Evolutionary conservation across 35 echinoderm and acorn worm genomes (phyloP).

Genomic region (Diadema setosum): DNA sequence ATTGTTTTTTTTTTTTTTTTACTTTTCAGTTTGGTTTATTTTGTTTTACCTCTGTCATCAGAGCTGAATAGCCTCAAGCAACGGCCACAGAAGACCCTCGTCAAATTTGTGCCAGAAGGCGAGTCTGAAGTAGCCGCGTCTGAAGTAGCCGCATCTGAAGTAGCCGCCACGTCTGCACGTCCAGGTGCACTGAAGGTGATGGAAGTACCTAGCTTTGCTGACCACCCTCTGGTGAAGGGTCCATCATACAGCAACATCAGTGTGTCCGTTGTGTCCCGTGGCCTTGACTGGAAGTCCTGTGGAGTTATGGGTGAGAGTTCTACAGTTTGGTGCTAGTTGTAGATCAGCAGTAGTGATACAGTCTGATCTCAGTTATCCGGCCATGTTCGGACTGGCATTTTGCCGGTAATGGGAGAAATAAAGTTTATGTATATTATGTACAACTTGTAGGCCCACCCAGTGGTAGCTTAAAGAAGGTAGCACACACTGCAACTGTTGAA

Average conservation of each 20-base stretch:
- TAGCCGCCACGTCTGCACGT: conserved; percentile 36
- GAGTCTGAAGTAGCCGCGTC: neutral
- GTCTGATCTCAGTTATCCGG: no score
- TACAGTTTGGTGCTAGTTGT: neutral
- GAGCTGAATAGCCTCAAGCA: conserved; percentile 70
- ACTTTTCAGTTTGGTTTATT: no score
- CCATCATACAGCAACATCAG: conserved; percentile 27
- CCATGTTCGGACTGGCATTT: no score
- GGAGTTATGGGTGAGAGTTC: conserved; percentile 83
- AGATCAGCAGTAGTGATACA: neutral
- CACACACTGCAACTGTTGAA: no score
- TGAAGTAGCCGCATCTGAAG: neutral
- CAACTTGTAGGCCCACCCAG: no score
- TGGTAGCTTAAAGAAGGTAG: no score
- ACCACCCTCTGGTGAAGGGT: conserved; percentile 65
- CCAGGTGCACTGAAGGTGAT: conserved; percentile 50
- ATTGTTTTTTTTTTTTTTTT: no score
- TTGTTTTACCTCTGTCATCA: no score
- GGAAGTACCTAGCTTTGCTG: conserved; percentile 56
- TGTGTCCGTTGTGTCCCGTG: conserved; percentile 6
- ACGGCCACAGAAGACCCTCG: conserved; percentile 49
- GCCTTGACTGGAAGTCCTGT: conserved; percentile 59
- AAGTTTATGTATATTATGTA: no score
- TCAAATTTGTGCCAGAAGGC: conserved; percentile 59
- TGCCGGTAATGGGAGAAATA: no score